These are phyloP conservation scores for Chondrilla cf. caribensis DNA, from an alignment of 37 sponge, comb jelly and placozoan genomes.

Conservation along the genomic window DNA sequence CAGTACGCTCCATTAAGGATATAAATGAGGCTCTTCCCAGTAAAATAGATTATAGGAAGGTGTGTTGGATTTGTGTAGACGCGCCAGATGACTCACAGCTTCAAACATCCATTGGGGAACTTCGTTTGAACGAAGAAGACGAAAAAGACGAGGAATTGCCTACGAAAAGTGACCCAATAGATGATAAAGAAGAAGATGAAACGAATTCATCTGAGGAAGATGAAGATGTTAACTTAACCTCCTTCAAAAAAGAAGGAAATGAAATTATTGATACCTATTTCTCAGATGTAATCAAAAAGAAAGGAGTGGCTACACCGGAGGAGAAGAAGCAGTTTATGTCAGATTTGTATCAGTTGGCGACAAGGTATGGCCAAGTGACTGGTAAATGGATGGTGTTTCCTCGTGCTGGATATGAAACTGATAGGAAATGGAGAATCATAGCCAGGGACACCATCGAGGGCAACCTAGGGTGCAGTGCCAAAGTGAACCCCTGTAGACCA, in stretches of 20 bases:
- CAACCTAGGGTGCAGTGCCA: neutral
- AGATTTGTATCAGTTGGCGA: neutral
- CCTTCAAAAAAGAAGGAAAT: neutral
- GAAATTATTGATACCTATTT: neutral
- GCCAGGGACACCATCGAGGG: neutral
- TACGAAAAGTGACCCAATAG: no score
- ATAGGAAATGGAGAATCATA: neutral
- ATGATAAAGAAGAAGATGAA: no score
- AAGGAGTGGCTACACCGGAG: neutral
- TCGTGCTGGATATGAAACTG: neutral
- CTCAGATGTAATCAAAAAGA: neutral
- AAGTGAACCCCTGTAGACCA: neutral
- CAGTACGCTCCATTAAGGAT: no score
- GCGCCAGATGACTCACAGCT: no score
- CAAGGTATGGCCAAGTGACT: neutral
- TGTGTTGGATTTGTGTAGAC: no score
- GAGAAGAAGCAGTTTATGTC: conserved; percentile 3
- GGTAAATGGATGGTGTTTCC: conserved; percentile 1
- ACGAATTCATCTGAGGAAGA: no score
- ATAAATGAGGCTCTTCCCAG: no score
- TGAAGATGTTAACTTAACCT: no score
- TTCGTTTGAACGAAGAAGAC: no score
- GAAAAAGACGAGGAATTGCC: no score
- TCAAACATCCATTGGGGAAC: no score
- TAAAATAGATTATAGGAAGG: no score